Percentiles rank a stretch among this genome's conserved stretches.
phyloP scores from a whole-genome alignment of 2,797 vertebrate genomes.

The Takifugu rubripes region DNA sequence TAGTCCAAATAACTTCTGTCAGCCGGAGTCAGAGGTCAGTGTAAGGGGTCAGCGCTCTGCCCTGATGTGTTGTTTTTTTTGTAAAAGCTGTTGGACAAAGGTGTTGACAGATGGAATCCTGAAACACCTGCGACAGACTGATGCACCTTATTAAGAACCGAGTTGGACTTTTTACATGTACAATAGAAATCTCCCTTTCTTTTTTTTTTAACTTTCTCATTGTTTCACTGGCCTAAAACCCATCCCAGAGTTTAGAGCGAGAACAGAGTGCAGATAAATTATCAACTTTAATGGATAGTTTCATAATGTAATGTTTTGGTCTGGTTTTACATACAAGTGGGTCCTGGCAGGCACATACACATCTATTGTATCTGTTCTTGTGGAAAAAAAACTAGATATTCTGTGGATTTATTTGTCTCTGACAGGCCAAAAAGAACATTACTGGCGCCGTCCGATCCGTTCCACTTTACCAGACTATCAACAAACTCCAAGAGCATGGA shows the following conservation, averaged over 20 bases:
- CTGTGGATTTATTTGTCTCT: slow-evolving; percentile 29
- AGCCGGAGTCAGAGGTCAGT: slow-evolving; percentile 37
- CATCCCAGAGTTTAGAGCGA: slow-evolving; percentile 12
- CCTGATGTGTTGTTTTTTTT: slow-evolving; percentile 12
- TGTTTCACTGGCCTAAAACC: slow-evolving; percentile 4
- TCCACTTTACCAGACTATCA: slow-evolving; percentile 17
- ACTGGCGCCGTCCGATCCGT: slow-evolving; percentile 7
- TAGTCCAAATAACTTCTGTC: slow-evolving; percentile 36
- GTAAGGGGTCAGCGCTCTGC: slow-evolving; percentile 30
- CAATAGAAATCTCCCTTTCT: slow-evolving; percentile 19
- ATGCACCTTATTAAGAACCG: too few relatives aligned
- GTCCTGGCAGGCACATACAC: too few relatives aligned
- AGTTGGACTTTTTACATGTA: slow-evolving; percentile 6
- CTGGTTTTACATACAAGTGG: slow-evolving; percentile 3
- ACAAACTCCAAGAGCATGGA: background rate
- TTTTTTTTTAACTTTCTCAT: slow-evolving; percentile 19
- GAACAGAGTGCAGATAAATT: slow-evolving; percentile 22
- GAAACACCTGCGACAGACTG: too few relatives aligned
- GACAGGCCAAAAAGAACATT: slow-evolving; percentile 5
- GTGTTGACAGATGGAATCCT: slow-evolving; percentile 8
- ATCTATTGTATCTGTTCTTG: too few relatives aligned
- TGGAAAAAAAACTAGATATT: slow-evolving; percentile 1
- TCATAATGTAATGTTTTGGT: background rate
- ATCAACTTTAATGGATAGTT: slow-evolving; percentile 18
- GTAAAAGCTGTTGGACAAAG: slow-evolving; percentile 14